Base-by-base conservation (phyloP, 1,140 invertebrate species). In the Hermetia illucens region DNA sequence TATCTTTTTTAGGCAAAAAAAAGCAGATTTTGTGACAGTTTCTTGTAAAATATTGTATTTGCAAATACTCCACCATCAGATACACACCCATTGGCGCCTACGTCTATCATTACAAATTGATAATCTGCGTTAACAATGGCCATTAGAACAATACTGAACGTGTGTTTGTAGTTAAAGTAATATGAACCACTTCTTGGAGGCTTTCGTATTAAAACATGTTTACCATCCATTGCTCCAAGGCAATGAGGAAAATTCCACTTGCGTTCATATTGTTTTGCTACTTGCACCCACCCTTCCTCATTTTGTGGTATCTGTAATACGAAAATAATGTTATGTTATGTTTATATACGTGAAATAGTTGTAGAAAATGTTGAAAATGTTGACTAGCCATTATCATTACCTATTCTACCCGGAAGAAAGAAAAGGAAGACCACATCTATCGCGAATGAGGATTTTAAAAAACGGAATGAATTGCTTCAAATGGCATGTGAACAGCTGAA, bases 241-340 rank as follows among this genome's bases (percentile, higher is more conserved):
- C 53, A 61, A 38, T 61, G 44, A 2, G 54, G 60, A 44, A 64
- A 62, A 39, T 57, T 41, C 49, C 52, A 49, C 33, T 42, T 37
- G 27, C 39, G 19, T 36, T 55, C 25, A 44, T 58, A 62, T 19
- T 35, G 35, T n/a, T 38, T 24, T 9, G 50, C 46, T 29, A 55
- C 47, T 21, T 39, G 17, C 36, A 47, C 32, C 48, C 49, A 58
- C 34, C 43, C 39, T n/a, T n/a, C n/a, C n/a, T n/a, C n/a, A n/a
- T n/a, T n/a, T n/a, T n/a, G n/a, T n/a, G n/a, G n/a, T n/a, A n/a
- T n/a, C n/a, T n/a, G n/a, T n/a, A n/a, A n/a, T n/a, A n/a, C n/a
- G n/a, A n/a, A n/a, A n/a, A n/a, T n/a, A n/a, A n/a, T n/a, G n/a
- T n/a, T n/a, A n/a, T n/a, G n/a, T n/a, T n/a, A n/a, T n/a, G n/a